A percentile compares a stretch with the other conserved stretches of the same genome.
Evolutionary conservation across 1,140 invertebrate genomes (phyloP).

Genomic region (Probaryconus sp.): DNA sequence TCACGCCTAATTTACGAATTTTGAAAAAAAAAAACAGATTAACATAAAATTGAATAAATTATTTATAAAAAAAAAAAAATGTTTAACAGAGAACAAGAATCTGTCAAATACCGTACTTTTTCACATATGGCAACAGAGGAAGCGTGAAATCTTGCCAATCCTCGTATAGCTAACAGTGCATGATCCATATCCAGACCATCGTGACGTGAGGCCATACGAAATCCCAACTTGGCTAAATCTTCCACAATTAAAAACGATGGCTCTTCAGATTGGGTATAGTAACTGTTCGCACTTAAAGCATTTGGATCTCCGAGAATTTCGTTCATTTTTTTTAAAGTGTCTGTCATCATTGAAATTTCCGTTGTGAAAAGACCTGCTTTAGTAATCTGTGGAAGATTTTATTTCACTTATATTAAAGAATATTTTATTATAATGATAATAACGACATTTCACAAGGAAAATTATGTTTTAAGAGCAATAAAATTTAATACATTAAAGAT

Average conservation of each 20-base stretch:
- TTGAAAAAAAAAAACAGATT: background rate
- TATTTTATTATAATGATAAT: too few species aligned
- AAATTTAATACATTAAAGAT: too few species aligned
- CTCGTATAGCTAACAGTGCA: constrained; percentile 76
- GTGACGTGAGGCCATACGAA: constrained; percentile 78
- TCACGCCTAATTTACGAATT: too few species aligned
- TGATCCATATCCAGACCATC: constrained; percentile 79
- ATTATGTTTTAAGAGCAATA: too few species aligned
- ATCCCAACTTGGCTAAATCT: constrained; percentile 79
- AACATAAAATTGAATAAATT: too few species aligned
- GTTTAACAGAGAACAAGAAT: too few species aligned
- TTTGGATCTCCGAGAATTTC: constrained; percentile 49
- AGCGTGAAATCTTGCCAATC: constrained; percentile 81
- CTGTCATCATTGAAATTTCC: constrained; percentile 72
- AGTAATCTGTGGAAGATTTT: constrained; percentile 59
- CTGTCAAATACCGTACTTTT: constrained; percentile 73
- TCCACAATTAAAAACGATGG: constrained; percentile 77
- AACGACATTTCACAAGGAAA: too few species aligned
- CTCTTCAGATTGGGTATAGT: constrained; percentile 68
- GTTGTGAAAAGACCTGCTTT: constrained; percentile 62
- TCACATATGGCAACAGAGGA: constrained; percentile 78
- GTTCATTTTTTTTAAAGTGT: constrained; percentile 71
- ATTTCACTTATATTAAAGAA: too few species aligned
- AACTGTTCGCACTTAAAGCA: constrained; percentile 62
- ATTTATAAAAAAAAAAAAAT: too few species aligned